phyloP scores from a whole-genome alignment of 2,797 vertebrate genomes.

The Ptychobarbus kaznakovi region DNA sequence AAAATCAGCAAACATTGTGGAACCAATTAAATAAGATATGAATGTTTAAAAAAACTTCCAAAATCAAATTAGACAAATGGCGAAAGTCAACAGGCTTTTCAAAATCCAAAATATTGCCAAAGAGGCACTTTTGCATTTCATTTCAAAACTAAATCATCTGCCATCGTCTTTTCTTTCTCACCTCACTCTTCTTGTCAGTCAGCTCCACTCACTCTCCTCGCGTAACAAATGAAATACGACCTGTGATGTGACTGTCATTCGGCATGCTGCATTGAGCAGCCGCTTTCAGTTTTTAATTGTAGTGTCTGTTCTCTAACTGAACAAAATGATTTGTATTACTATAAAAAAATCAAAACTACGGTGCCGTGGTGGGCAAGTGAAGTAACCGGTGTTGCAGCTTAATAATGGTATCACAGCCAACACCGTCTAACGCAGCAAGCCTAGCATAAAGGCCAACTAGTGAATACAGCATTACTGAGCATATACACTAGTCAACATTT shows the following conservation, averaged over 20 bases:
- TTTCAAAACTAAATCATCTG: not conserved
- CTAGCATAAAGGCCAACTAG: not conserved
- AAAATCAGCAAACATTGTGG: too few species aligned
- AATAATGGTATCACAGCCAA: not conserved
- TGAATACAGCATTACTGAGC: not conserved
- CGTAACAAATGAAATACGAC: not conserved
- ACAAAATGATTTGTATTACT: not conserved
- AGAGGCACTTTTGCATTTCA: not conserved
- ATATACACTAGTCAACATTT: not conserved
- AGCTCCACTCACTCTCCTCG: not conserved
- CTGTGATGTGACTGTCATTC: not conserved
- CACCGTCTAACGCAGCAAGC: not conserved
- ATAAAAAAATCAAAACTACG: not conserved
- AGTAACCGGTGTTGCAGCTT: not conserved
- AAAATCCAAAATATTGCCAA: too few species aligned
- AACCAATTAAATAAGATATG: too few species aligned
- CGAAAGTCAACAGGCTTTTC: too few species aligned
- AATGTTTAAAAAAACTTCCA: too few species aligned
- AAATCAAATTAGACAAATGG: too few species aligned
- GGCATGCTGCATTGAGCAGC: not conserved
- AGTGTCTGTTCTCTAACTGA: not conserved
- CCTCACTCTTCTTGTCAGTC: not conserved
- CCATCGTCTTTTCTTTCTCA: not conserved
- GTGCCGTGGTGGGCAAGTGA: not conserved
- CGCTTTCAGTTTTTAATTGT: not conserved